A percentile compares a stretch with the other conserved stretches of the same genome.
phyloP scores from a whole-genome alignment of 2,888 invertebrate genomes.

The Ennomos erosarius region DNA sequence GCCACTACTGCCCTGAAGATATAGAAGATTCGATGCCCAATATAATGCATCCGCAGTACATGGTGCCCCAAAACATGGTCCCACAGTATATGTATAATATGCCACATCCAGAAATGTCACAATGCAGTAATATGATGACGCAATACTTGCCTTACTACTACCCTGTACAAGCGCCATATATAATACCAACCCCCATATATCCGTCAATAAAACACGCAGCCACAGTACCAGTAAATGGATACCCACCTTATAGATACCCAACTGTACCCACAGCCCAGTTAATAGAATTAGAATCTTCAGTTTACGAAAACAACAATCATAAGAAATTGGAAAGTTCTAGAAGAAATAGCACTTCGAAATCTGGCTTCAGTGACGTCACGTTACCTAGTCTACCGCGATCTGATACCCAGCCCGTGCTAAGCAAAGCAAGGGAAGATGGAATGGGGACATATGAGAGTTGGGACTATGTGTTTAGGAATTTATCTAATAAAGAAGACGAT shows the following conservation, averaged over 20 bases:
- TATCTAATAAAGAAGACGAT: constrained; percentile 88
- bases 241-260: constrained; percentile 75
- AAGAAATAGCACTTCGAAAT: constrained; percentile 72
- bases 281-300: constrained; percentile 86
- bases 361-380: constrained; percentile 72
- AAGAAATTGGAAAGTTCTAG: constrained; percentile 63
- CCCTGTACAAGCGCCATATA: constrained; percentile 76
- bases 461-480: constrained; percentile 92
- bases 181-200: constrained; percentile 77
- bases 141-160: constrained; percentile 78
- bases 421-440: constrained; percentile 87
- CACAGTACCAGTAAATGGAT: constrained; percentile 78
- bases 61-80: constrained; percentile 52
- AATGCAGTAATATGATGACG: constrained; percentile 65
- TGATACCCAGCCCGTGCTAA: constrained; percentile 77
- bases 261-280: constrained; percentile 88
- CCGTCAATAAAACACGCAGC: constrained; percentile 77
- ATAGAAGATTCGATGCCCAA: constrained; percentile 13
- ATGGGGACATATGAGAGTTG: constrained; percentile 90
- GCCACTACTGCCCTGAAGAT: constrained; percentile 47
- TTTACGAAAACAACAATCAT: constrained; percentile 68
- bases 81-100: constrained; percentile 55
- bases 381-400: constrained; percentile 76
- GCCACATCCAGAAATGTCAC: constrained; percentile 49
- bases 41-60: constrained; percentile 50